Base-by-base conservation (phyloP, 2,113 vertebrate genomes). In the Empidonax traillii region DNA sequence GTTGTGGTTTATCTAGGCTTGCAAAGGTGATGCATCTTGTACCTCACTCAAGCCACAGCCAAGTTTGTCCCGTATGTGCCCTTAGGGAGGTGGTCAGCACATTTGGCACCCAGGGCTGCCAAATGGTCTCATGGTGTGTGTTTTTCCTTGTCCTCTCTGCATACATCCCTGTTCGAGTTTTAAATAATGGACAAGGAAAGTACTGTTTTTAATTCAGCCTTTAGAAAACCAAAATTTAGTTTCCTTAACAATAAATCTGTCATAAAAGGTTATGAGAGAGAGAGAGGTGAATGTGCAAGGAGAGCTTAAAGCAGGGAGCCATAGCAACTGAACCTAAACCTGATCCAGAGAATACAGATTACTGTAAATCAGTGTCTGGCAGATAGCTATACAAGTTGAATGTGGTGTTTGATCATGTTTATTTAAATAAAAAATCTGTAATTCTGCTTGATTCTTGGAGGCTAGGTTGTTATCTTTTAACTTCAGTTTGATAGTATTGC, bases 261-360 rank as follows among this genome's bases (percentile, higher is more conserved):
- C 69, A 47, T 82, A 85, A 95, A 94, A 72, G 24, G 24, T 85
- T 89, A 82, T 65, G 35, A 17, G 41, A 82, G 52, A 87, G 55
- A 84, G 55, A 84, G 66, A 93, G n/a, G 92, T 87, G 66, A 87
- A 75, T 81, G 39, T 72, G 49, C 49, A 96, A 94, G 24, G 49
- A 91, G 66, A 91, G n/a, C n/a, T 89, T 87, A 93, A 96, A 93
- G 47, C 81, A 91, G 81, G 92, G 74, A 96, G 85, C 74, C 78
- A 82, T 96, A 93, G 95, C 93, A 96, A 95, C 92, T 95, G 81
- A 93, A 95, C 56, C 39, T 85, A 85, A 84, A 94, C 52, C 33
- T 52, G 47, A 85, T 91, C 43, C 53, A 89, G 81, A 85, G 94
- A 95, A 93, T 91, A 82, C 85, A 93, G 74, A 91, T 95, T 82